A percentile compares a stretch with the other conserved stretches of the same genome.
Conservation (phyloP, 2,113 vertebrate species). For the Daphoenositta chrysoptera region DNA sequence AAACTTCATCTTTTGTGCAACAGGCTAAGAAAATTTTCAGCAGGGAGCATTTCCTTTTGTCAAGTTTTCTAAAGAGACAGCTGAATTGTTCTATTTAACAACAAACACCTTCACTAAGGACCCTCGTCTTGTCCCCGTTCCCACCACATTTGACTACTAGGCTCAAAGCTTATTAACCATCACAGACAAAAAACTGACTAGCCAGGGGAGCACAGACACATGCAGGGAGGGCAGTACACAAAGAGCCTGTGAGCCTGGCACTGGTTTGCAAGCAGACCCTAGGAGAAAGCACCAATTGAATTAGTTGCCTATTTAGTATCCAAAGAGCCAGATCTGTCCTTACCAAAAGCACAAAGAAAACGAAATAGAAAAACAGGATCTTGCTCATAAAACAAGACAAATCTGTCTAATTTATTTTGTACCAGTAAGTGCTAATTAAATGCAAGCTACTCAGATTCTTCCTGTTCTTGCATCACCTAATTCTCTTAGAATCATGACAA, state of each 20-base stretch:
- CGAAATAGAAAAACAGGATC: slow-evolving; percentile 91
- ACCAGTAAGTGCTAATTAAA: slow-evolving; percentile 91
- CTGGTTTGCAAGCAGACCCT: slow-evolving; percentile 84
- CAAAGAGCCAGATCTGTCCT: slow-evolving; percentile 90
- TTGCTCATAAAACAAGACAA: slow-evolving; percentile 91
- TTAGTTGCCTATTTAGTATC: slow-evolving; percentile 91
- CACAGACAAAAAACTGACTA: slow-evolving; percentile 89
- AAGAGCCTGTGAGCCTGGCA: slow-evolving; percentile 86
- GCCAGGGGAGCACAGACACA: slow-evolving; percentile 85
- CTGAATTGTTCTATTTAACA: slow-evolving; percentile 99
- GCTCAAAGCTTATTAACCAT: slow-evolving; percentile 92
- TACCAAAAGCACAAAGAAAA: slow-evolving; percentile 89
- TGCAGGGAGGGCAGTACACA: slow-evolving; percentile 82
- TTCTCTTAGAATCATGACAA: slow-evolving; percentile 82
- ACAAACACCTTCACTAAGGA: slow-evolving; percentile 99
- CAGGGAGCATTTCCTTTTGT: slow-evolving; percentile 98
- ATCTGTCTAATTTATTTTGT: slow-evolving; percentile 87
- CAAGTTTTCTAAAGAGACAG: slow-evolving; percentile 96
- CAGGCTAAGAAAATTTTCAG: slow-evolving; percentile 97
- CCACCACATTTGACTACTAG: slow-evolving; percentile 94
- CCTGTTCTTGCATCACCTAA: slow-evolving; percentile 84
- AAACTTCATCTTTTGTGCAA: slow-evolving; percentile 96
- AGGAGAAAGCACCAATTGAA: slow-evolving; percentile 87
- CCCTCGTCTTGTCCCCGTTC: slow-evolving; percentile 93
- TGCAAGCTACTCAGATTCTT: slow-evolving; percentile 84